Percentiles rank a stretch among this genome's conserved stretches.
These are phyloP conservation scores for Pogonomyrmex barbatus DNA, from an alignment of 1,140 invertebrate genomes.

Conservation along the genomic window DNA sequence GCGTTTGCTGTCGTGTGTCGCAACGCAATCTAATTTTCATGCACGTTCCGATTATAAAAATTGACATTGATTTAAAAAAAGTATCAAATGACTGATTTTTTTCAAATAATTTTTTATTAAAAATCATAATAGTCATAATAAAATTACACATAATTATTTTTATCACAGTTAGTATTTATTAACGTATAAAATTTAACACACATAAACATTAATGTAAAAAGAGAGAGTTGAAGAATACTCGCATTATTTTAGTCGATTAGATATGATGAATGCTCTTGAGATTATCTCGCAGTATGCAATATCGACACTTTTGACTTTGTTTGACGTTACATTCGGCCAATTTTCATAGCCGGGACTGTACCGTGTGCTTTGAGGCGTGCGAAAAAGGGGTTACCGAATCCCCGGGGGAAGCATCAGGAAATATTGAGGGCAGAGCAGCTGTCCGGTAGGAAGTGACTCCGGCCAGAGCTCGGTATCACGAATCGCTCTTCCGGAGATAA, in stretches of 20 bases:
- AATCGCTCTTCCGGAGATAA: slow-evolving; percentile 60
- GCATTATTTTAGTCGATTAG: neutral
- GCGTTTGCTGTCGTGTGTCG: slow-evolving; percentile 61
- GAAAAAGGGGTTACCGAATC: slow-evolving; percentile 60
- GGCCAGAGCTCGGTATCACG: slow-evolving; percentile 33
- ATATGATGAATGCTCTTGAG: neutral
- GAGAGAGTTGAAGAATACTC: neutral
- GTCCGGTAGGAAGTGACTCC: slow-evolving; percentile 75
- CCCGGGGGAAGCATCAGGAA: slow-evolving; percentile 33
- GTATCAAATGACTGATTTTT: neutral
- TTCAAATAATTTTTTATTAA: neutral
- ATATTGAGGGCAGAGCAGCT: slow-evolving; percentile 59
- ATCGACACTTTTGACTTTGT: neutral
- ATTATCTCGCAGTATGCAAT: neutral
- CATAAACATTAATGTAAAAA: neutral
- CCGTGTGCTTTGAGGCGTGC: slow-evolving; percentile 41
- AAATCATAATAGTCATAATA: neutral
- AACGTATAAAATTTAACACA: neutral
- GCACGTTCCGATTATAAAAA: neutral
- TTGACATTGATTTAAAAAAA: neutral
- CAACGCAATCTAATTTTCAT: slow-evolving; percentile 69
- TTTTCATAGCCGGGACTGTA: slow-evolving; percentile 1
- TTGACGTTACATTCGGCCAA: neutral
- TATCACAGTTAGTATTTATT: too few species aligned
- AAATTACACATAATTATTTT: too few species aligned